Percentiles rank a stretch among this genome's conserved stretches.
Conservation (phyloP, 2,888 invertebrate species). For the Acrobasis repandana region DNA sequence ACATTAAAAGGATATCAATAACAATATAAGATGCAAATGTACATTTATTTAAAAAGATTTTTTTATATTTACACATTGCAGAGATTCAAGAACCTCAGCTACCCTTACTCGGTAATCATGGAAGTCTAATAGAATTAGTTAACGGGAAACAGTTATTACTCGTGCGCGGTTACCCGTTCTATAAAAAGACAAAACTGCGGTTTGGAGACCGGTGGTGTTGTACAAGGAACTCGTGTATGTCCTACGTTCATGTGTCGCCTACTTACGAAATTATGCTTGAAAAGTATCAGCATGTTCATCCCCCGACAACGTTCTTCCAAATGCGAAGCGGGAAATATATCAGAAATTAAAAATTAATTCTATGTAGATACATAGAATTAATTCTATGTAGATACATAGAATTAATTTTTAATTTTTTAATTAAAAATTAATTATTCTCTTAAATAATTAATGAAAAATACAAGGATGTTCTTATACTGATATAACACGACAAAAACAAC, state of each 20-base stretch:
- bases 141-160: constrained; percentile 42
- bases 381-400: too few relatives aligned
- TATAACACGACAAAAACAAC: too few relatives aligned
- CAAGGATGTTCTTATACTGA: too few relatives aligned
- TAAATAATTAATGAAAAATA: too few relatives aligned
- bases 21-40: too few relatives aligned
- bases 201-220: constrained; percentile 45
- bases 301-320: constrained; percentile 31
- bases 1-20: too few relatives aligned
- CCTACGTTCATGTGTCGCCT: constrained; percentile 38
- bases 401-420: too few relatives aligned
- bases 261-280: constrained; percentile 30
- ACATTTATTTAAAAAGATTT: background rate
- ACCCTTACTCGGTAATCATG: background rate
- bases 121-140: constrained; percentile 19
- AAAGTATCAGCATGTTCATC: constrained; percentile 37
- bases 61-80: background rate
- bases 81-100: background rate
- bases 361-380: too few relatives aligned
- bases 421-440: too few relatives aligned
- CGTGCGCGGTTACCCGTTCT: constrained; percentile 47
- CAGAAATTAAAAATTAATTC: constrained; percentile 17
- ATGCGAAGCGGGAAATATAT: constrained; percentile 36
- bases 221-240: constrained; percentile 43
- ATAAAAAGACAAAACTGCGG: constrained; percentile 35